These are phyloP conservation scores for Rosalia funebris DNA, from an alignment of 2,888 invertebrate species.

Conservation along the genomic window DNA sequence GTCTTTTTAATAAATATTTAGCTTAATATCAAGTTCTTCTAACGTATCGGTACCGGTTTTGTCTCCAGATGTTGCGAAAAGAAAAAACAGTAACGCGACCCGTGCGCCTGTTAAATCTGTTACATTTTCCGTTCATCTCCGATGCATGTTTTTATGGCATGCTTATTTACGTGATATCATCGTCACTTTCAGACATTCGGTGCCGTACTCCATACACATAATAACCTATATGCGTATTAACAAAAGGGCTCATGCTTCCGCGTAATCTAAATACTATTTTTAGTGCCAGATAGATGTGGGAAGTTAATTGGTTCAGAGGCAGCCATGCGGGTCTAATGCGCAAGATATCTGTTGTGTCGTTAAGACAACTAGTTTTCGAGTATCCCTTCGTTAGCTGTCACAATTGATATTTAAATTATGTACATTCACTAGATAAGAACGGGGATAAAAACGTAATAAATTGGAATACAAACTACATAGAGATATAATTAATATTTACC, in stretches of 20 bases:
- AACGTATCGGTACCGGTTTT: neutral
- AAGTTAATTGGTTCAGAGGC: neutral
- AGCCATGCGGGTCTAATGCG: too few relatives aligned
- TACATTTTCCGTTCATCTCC: neutral
- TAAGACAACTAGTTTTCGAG: too few relatives aligned
- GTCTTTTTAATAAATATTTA: conserved; percentile 2
- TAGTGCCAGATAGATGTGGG: neutral
- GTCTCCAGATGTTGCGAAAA: neutral
- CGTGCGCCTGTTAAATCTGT: conserved; percentile 7
- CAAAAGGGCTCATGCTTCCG: conserved; percentile 17
- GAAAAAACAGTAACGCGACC: neutral
- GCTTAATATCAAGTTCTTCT: neutral
- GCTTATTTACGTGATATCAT: conserved; percentile 18
- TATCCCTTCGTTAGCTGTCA: too few relatives aligned
- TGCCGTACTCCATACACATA: neutral
- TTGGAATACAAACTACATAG: too few relatives aligned
- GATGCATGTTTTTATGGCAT: conserved; percentile 3
- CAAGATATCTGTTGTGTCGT: too few relatives aligned
- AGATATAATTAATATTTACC: too few relatives aligned
- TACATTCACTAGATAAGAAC: too few relatives aligned
- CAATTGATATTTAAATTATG: too few relatives aligned
- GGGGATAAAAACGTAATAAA: too few relatives aligned
- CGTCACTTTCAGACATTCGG: conserved; percentile 19
- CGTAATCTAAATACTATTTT: conserved; percentile 3
- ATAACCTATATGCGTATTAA: too few relatives aligned